Conservation (phyloP, 2,888 invertebrate genomes). For the Perizoma affinitatum region DNA sequence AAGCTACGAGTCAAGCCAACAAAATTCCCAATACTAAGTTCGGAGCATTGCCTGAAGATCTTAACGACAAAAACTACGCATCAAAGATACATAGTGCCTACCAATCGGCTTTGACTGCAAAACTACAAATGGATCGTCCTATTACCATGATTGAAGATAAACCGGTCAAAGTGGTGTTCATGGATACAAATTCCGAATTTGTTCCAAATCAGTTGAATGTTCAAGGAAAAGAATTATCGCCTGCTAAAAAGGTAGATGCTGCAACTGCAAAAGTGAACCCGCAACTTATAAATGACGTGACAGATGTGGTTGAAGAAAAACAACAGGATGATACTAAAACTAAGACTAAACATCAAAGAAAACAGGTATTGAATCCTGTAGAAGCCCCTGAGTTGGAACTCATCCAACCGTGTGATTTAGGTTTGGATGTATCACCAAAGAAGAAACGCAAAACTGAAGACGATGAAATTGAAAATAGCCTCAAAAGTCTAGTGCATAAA, state of each 20-base stretch:
- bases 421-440: constrained; percentile 65
- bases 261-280: constrained; percentile 45
- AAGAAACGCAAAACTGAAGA: constrained; percentile 72
- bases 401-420: constrained; percentile 71
- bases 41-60: constrained; percentile 49
- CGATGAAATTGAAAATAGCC: constrained; percentile 55
- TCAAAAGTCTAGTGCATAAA: constrained; percentile 66
- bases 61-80: constrained; percentile 63
- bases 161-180: constrained; percentile 75
- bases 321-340: constrained; percentile 60
- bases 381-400: constrained; percentile 75
- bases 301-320: constrained; percentile 60
- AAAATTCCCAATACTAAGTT: constrained; percentile 51
- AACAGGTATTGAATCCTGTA: constrained; percentile 78
- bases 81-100: constrained; percentile 75
- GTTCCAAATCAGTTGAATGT: constrained; percentile 61
- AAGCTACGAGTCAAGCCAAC: constrained; percentile 47
- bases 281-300: constrained; percentile 64
- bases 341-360: constrained; percentile 77
- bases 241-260: constrained; percentile 54
- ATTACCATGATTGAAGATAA: constrained; percentile 77
- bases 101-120: constrained; percentile 69
- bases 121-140: constrained; percentile 65
- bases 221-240: constrained; percentile 69
- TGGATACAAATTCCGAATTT: constrained; percentile 63